Evolutionary conservation across 2,797 vertebrate species (phyloP).

Genomic region (Poecilia gillii): DNA sequence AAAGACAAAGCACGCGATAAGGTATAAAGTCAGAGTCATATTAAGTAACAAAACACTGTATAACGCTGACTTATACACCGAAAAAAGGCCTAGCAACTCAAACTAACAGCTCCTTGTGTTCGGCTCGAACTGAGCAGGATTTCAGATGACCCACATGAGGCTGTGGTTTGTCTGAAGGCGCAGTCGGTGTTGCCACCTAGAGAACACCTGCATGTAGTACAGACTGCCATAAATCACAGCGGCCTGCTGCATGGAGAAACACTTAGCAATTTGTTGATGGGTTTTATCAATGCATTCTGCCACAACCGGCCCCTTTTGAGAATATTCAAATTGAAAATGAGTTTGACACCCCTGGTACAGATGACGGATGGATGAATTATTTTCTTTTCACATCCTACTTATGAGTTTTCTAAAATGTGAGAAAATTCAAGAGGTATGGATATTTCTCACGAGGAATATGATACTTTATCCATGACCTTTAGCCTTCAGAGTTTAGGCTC

Average conservation of each 20-base stretch:
- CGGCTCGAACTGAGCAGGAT: background rate
- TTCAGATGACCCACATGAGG: background rate
- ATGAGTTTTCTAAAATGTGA: background rate
- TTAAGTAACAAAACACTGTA: background rate
- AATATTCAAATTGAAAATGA: too few species aligned
- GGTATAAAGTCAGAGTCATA: background rate
- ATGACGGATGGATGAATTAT: background rate
- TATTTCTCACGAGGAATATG: background rate
- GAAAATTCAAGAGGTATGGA: background rate
- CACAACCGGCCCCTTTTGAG: too few species aligned
- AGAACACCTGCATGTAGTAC: constrained; percentile 57
- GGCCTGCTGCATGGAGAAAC: constrained; percentile 11
- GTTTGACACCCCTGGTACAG: too few species aligned
- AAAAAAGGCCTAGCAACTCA: background rate
- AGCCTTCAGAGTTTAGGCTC: background rate
- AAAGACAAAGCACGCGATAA: background rate
- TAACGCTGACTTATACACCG: too few species aligned
- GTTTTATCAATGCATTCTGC: too few species aligned
- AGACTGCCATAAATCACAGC: constrained; percentile 32
- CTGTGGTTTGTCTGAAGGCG: constrained; percentile 29
- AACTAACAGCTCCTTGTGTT: background rate
- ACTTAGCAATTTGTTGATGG: too few species aligned
- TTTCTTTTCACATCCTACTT: background rate
- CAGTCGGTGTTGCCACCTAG: constrained; percentile 74
- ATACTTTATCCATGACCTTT: background rate